A percentile compares a stretch with the other conserved stretches of the same genome.
Conservation (phyloP, 2,113 vertebrate genomes). For the Oceanodroma tethys region DNA sequence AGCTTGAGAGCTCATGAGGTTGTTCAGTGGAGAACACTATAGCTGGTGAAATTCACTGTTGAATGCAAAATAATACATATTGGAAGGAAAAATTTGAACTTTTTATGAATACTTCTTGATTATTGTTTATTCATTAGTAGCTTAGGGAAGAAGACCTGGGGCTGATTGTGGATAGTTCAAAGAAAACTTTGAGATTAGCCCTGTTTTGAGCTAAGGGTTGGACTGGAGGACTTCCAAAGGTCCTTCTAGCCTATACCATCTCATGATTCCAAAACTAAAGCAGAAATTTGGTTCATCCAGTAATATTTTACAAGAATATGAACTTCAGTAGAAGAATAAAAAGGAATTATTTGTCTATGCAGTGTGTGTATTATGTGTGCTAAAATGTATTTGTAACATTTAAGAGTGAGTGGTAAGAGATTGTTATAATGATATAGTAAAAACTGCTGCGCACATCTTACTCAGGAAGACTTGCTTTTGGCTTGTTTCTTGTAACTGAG, state of each 20-base stretch:
- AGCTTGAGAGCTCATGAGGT: background rate
- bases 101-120: background rate
- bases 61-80: background rate
- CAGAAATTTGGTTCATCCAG: background rate
- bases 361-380: background rate
- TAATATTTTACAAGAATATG: background rate
- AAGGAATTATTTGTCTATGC: background rate
- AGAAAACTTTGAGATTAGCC: background rate
- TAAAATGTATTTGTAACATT: background rate
- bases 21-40: background rate
- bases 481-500: background rate
- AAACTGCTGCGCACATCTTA: background rate
- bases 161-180: background rate
- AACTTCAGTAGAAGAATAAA: background rate
- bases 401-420: background rate
- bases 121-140: background rate
- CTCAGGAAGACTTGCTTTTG: background rate
- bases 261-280: background rate
- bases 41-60: background rate
- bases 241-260: background rate
- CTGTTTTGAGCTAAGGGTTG: background rate
- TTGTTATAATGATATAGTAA: background rate
- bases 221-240: background rate
- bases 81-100: background rate
- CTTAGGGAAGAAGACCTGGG: background rate